phyloP scores from a whole-genome alignment of 64 coral and sea anemone species.

The Montipora foliosa region DNA sequence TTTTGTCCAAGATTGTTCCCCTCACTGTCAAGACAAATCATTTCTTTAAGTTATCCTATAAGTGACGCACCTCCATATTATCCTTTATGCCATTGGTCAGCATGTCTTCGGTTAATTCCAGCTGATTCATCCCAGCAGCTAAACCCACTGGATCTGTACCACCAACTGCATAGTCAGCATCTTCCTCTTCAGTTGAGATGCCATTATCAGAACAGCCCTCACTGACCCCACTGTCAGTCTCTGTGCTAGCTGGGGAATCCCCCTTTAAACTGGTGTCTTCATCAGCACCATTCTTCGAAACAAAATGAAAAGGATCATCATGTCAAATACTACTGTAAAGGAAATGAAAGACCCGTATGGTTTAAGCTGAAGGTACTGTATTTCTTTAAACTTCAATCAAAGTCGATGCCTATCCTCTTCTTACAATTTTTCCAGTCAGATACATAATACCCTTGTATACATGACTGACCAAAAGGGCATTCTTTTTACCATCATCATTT shows the following conservation, averaged over 20 bases:
- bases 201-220: constrained; percentile 85
- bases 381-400: too few species aligned
- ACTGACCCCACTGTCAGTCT: constrained; percentile 92
- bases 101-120: constrained; percentile 36
- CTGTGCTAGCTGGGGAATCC: constrained; percentile 80
- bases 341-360: too few species aligned
- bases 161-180: constrained; percentile 2
- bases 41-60: not conserved
- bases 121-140: not conserved
- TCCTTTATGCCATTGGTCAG: not conserved
- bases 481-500: too few species aligned
- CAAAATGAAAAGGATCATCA: not conserved
- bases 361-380: too few species aligned
- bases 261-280: constrained; percentile 80
- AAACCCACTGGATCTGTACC: not conserved
- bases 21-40: too few species aligned
- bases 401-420: too few species aligned
- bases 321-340: too few species aligned
- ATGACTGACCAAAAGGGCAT: too few species aligned
- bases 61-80: not conserved
- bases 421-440: too few species aligned
- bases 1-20: too few species aligned
- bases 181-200: constrained; percentile 81
- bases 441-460: too few species aligned
- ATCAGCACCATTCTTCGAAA: constrained; percentile 64